Percentiles rank a stretch among this genome's conserved stretches.
phyloP scores from a whole-genome alignment of 2,888 invertebrate genomes.

The Zelleria hepariella region DNA sequence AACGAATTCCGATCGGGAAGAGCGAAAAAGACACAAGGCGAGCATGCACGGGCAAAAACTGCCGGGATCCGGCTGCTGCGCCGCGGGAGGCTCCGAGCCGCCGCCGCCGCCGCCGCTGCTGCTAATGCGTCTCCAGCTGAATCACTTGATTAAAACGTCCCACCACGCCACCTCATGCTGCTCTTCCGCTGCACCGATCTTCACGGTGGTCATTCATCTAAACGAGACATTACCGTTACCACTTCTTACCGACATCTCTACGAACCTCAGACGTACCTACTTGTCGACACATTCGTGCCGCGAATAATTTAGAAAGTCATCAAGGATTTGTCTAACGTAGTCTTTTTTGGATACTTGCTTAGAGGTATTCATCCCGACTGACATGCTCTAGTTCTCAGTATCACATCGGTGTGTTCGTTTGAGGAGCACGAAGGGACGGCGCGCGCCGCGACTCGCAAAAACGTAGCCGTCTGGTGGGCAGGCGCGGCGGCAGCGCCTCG shows the following conservation, averaged over 20 bases:
- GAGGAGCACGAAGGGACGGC: conserved; percentile 45
- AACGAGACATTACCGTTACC: neutral
- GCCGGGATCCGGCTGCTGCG: conserved; percentile 36
- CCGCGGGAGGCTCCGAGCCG: conserved; percentile 48
- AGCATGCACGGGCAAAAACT: conserved; percentile 61
- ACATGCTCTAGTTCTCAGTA: conserved; percentile 58
- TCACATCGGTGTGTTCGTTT: conserved; percentile 48
- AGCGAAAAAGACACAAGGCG: conserved; percentile 71
- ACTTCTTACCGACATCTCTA: neutral
- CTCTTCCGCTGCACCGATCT: neutral
- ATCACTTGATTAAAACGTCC: conserved; percentile 44
- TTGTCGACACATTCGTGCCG: neutral
- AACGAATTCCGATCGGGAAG: conserved; percentile 68
- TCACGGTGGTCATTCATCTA: neutral
- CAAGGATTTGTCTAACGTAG: neutral
- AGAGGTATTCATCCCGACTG: conserved; percentile 25
- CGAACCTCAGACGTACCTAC: neutral
- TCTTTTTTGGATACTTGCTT: neutral
- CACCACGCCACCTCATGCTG: conserved; percentile 13
- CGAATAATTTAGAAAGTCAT: neutral
- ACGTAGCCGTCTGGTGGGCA: conserved; percentile 48
- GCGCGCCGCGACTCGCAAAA: conserved; percentile 62
- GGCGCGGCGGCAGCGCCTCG: conserved; percentile 20
- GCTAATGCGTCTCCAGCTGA: conserved; percentile 31
- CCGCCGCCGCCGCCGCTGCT: conserved; percentile 22